These are phyloP conservation scores for Hippocampus guttulatus DNA, from an alignment of 2,113 vertebrate genomes.

Conservation along the genomic window DNA sequence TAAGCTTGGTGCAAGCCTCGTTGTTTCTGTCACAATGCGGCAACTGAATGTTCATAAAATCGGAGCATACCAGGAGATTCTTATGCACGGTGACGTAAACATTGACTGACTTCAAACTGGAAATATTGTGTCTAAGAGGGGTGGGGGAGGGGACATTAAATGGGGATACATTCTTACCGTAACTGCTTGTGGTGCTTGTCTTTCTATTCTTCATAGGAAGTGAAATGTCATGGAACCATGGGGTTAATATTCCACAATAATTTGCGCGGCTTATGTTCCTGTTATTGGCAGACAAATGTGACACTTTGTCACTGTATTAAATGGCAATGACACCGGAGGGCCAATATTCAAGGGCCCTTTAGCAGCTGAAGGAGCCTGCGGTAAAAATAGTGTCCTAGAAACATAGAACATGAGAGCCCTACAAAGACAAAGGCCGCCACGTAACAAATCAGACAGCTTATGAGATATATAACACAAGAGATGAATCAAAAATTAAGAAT, in stretches of 20 bases:
- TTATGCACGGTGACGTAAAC: constrained; percentile 48
- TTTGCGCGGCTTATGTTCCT: neutral
- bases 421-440: too few species aligned
- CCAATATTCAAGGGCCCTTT: neutral
- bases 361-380: neutral
- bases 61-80: constrained; percentile 31
- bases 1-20: neutral
- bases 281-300: constrained; percentile 4
- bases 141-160: constrained; percentile 48
- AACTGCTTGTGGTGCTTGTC: constrained; percentile 5
- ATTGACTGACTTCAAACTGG: constrained; percentile 48
- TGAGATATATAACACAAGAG: too few species aligned
- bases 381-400: neutral
- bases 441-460: too few species aligned
- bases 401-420: neutral
- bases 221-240: neutral
- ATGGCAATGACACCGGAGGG: neutral
- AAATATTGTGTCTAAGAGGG: constrained; percentile 53
- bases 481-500: too few species aligned
- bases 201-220: constrained; percentile 3
- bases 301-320: constrained; percentile 10
- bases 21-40: neutral
- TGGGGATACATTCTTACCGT: constrained; percentile 31
- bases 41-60: constrained; percentile 9
- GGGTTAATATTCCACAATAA: neutral